A percentile compares a stretch with the other conserved stretches of the same genome.
phyloP scores from a whole-genome alignment of 2,797 vertebrate species.

The Protonibea diacanthus region DNA sequence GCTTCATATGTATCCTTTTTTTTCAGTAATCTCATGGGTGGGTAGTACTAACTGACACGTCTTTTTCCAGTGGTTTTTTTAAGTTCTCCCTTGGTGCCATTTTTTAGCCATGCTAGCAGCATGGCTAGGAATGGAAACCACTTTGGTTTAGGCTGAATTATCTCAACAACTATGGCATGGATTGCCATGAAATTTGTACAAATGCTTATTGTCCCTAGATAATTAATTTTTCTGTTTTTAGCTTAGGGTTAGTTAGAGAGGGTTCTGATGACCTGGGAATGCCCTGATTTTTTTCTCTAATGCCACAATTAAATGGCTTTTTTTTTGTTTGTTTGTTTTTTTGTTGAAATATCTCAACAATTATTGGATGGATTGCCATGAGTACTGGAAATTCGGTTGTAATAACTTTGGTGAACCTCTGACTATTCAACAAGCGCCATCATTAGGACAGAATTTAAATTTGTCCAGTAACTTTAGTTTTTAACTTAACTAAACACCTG shows the following conservation, averaged over 20 bases:
- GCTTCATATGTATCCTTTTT: too few species aligned
- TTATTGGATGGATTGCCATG: not conserved
- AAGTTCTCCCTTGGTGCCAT: constrained; percentile 4
- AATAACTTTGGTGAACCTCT: not conserved
- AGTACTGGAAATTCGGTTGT: not conserved
- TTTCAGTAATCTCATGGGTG: not conserved
- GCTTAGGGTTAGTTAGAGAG: too few species aligned
- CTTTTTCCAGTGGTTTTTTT: constrained; percentile 1
- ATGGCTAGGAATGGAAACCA: not conserved
- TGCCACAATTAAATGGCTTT: not conserved
- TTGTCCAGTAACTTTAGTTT: not conserved
- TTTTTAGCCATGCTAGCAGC: not conserved
- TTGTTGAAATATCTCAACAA: not conserved
- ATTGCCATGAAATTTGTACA: not conserved
- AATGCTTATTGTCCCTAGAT: not conserved
- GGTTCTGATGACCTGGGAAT: too few species aligned
- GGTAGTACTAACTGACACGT: constrained; percentile 5
- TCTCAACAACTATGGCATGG: not conserved
- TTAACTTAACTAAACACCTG: too few species aligned
- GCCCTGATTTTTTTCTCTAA: too few species aligned
- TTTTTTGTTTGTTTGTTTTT: not conserved
- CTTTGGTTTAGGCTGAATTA: not conserved
- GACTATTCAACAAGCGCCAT: too few species aligned
- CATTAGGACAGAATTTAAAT: not conserved
- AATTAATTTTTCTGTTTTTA: not conserved